These are phyloP conservation scores for Nesogale talazaci DNA, from an alignment of 2,113 vertebrate genomes.

Conservation along the genomic window DNA sequence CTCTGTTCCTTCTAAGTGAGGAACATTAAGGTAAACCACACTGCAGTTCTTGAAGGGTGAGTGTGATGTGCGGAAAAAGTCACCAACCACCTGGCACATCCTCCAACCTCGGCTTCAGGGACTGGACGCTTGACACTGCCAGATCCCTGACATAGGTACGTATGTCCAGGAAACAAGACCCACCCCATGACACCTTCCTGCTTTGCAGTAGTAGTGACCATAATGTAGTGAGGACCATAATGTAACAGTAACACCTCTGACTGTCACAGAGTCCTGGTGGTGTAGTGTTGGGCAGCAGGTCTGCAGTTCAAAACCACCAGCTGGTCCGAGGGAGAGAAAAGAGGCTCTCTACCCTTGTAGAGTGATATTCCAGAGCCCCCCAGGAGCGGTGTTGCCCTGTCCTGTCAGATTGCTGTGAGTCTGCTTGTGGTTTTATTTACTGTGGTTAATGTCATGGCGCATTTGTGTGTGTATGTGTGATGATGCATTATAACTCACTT, in stretches of 20 bases:
- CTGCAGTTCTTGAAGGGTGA: neutral
- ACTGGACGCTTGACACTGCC: too few relatives aligned
- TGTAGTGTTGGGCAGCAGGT: too few relatives aligned
- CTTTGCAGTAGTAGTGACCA: neutral
- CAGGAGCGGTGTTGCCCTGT: too few relatives aligned
- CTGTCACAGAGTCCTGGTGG: too few relatives aligned
- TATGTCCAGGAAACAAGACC: rapidly evolving
- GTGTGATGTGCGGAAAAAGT: neutral
- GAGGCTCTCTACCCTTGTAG: too few relatives aligned
- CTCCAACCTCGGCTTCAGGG: too few relatives aligned
- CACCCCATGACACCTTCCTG: neutral
- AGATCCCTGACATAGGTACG: too few relatives aligned
- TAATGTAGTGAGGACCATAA: neutral
- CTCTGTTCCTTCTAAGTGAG: neutral
- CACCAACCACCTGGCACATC: rapidly evolving
- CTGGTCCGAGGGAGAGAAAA: too few relatives aligned
- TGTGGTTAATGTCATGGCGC: neutral
- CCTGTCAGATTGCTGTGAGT: too few relatives aligned
- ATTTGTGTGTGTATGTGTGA: neutral
- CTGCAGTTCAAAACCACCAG: too few relatives aligned
- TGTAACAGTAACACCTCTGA: neutral
- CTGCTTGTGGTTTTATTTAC: too few relatives aligned
- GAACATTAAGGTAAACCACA: neutral
- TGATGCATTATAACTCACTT: neutral
- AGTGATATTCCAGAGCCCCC: too few relatives aligned